Base-by-base conservation (phyloP, 1,140 invertebrate species). In the Protaetia brevitarsis region DNA sequence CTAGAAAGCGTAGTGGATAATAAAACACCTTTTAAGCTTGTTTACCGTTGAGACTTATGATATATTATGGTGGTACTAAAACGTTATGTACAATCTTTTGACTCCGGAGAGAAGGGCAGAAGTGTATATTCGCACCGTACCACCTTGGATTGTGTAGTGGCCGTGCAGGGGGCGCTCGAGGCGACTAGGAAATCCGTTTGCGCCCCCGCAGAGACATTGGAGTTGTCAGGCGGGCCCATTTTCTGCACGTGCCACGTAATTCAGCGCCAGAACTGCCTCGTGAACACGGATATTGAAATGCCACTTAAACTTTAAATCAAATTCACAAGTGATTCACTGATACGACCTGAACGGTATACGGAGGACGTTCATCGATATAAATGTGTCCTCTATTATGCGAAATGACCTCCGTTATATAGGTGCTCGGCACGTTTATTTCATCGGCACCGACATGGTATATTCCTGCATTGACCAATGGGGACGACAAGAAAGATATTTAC, bases 241-340 rank as follows among this genome's bases (percentile, higher is more conserved):
- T 71, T 64, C 57, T 66, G 66, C 71, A 73, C 69, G 69, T 73
- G 71, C 63, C 66, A 59, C 63, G 56, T 72, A 68, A 66, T 68
- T 72, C 65, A 64, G 34, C 41, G 61, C 45, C 41, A 58, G 45
- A 65, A 72, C 56, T 68, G 69, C 68, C 64, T 68, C 68, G 66
- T 66, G 69, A 71, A 71, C 71, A 69, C 68, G 69, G 66, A 71
- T 73, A 73, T 73, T 73, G 71, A 71, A 73, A 73, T 71, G 71
- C 71, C 71, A 70, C 67, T 69, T 71, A 68, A 71, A 73, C 71
- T 71, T 73, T 73, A 73, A 71, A 73, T 73, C 71, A 73, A 73
- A 73, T 73, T 71, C 69, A 36, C 66, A 67, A 66, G 66, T 68
- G 68, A 69, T 69, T 73, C 70, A 71, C 69, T 66, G 51, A 23